Conservation (phyloP, 2,113 vertebrate species). For the Deroptyus accipitrinus region DNA sequence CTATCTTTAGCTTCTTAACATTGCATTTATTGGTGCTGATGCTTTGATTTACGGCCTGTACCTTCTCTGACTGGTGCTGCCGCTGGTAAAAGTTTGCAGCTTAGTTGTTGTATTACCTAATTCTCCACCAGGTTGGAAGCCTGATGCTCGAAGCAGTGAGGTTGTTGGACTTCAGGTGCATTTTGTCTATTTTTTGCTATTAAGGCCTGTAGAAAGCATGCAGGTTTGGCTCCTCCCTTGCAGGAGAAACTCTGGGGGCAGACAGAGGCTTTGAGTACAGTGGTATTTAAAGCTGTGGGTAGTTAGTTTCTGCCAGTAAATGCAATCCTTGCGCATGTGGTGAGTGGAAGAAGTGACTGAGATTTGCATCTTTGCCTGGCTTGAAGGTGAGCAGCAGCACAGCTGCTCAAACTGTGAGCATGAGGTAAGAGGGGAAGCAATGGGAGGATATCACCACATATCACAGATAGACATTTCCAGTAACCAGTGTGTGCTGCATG, state of each 20-base stretch:
- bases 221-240: neutral
- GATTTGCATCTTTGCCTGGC: neutral
- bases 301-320: neutral
- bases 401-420: neutral
- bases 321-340: neutral
- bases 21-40: neutral
- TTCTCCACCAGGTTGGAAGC: neutral
- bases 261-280: neutral
- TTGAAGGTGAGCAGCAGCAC: neutral
- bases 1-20: neutral
- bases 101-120: neutral
- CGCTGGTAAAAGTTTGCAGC: neutral
- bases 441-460: neutral
- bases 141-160: neutral
- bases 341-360: neutral
- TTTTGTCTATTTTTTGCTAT: neutral
- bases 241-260: neutral
- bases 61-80: neutral
- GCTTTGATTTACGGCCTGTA: neutral
- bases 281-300: neutral
- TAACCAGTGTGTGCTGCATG: neutral
- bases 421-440: neutral
- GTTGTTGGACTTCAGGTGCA: neutral
- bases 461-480: neutral
- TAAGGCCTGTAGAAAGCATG: neutral